Evolutionary conservation across 2,113 vertebrate genomes (phyloP).

Genomic region (Cairina moschata): DNA sequence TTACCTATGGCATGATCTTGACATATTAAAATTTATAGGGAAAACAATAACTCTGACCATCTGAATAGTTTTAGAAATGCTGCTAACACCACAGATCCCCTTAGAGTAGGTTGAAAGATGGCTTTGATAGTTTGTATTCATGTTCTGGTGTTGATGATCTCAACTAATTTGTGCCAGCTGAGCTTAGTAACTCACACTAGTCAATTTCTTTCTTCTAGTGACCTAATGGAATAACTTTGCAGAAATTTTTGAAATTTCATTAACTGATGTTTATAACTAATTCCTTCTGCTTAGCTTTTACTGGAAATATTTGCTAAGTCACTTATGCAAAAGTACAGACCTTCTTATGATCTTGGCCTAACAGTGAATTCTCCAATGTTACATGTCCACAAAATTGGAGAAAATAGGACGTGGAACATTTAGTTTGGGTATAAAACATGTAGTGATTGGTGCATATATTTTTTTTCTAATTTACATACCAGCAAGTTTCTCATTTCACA

Average conservation of each 20-base stretch:
- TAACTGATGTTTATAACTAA: neutral
- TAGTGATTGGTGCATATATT: neutral
- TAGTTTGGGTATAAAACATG: neutral
- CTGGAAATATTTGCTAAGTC: neutral
- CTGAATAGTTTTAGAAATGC: neutral
- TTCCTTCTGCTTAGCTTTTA: neutral
- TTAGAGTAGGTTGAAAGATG: neutral
- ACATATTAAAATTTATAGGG: neutral
- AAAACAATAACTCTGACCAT: neutral
- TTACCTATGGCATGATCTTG: neutral
- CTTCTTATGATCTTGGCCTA: neutral
- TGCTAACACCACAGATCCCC: neutral
- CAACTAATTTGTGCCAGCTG: neutral
- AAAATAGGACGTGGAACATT: neutral
- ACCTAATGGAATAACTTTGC: neutral
- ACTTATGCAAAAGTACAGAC: neutral
- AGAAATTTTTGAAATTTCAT: neutral
- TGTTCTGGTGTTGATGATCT: neutral
- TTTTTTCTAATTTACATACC: neutral
- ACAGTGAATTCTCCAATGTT: neutral
- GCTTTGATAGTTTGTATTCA: neutral
- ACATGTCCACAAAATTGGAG: neutral
- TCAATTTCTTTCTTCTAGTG: neutral
- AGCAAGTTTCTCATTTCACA: slow-evolving; percentile 10
- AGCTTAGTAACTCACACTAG: neutral